Percentiles rank a stretch among this genome's conserved stretches.
Evolutionary conservation across 2,797 vertebrate species (phyloP).

Genomic region (Apodemus agrarius): DNA sequence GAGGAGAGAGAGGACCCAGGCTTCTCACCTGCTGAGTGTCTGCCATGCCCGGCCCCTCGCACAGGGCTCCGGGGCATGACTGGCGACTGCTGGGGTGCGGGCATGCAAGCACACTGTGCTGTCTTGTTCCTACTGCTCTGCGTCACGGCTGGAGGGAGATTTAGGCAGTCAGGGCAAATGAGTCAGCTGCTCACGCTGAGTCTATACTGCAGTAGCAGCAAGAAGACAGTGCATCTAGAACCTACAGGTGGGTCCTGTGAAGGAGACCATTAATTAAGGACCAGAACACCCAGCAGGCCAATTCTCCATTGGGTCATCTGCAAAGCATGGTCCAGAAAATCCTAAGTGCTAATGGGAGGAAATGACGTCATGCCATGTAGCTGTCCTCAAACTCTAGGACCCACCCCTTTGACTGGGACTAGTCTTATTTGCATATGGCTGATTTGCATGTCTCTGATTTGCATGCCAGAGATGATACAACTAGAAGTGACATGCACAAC

Average conservation of each 20-base stretch:
- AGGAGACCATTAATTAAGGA: neutral
- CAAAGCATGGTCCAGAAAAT: neutral
- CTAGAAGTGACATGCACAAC: too few species aligned
- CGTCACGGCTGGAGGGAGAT: neutral
- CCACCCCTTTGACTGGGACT: neutral
- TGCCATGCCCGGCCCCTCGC: neutral
- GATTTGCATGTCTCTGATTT: neutral
- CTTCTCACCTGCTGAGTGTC: neutral
- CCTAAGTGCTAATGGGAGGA: neutral
- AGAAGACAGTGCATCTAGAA: neutral
- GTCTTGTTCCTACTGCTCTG: neutral
- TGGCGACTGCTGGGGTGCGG: neutral
- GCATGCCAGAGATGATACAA: neutral
- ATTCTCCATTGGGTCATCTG: neutral
- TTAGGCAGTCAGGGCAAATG: neutral
- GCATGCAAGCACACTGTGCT: neutral
- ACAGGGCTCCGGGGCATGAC: neutral
- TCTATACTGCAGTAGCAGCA: accelerated
- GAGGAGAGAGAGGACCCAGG: neutral
- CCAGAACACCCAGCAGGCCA: neutral
- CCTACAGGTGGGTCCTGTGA: accelerated
- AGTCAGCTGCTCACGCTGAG: neutral
- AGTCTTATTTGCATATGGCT: neutral
- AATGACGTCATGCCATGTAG: neutral
- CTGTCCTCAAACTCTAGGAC: neutral